Evolutionary conservation across 2,797 vertebrate genomes (phyloP).

Genomic region (Florisuga fusca): DNA sequence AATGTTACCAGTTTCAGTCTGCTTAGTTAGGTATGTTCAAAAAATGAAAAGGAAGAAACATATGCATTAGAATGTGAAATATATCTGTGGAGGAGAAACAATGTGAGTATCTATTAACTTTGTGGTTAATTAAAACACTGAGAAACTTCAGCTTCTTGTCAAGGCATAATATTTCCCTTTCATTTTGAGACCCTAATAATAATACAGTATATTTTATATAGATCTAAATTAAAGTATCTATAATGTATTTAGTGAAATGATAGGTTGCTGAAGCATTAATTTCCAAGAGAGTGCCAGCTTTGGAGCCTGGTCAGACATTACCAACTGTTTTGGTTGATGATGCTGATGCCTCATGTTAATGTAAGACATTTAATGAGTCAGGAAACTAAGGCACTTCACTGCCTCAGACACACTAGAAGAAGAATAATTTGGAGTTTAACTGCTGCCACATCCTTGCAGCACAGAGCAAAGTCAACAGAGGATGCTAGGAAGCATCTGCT

Average conservation of each 20-base stretch:
- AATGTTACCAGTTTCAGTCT: background rate
- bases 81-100: background rate
- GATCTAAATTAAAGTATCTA: background rate
- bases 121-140: background rate
- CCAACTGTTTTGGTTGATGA: background rate
- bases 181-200: background rate
- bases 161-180: background rate
- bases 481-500: background rate
- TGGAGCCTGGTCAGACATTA: background rate
- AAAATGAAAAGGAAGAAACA: rapidly evolving
- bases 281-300: background rate
- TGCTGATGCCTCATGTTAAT: background rate
- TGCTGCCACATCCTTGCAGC: background rate
- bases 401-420: background rate
- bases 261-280: background rate
- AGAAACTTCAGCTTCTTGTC: background rate
- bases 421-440: background rate
- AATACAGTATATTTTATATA: background rate
- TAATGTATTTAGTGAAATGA: background rate
- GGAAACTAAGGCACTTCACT: background rate
- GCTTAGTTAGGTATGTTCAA: background rate
- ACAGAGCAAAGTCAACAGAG: background rate
- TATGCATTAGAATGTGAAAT: background rate
- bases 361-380: background rate
- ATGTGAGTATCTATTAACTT: background rate